Percentiles rank a stretch among this genome's conserved stretches.
Conservation (phyloP, 2,888 invertebrate genomes). For the Tyria jacobaeae region DNA sequence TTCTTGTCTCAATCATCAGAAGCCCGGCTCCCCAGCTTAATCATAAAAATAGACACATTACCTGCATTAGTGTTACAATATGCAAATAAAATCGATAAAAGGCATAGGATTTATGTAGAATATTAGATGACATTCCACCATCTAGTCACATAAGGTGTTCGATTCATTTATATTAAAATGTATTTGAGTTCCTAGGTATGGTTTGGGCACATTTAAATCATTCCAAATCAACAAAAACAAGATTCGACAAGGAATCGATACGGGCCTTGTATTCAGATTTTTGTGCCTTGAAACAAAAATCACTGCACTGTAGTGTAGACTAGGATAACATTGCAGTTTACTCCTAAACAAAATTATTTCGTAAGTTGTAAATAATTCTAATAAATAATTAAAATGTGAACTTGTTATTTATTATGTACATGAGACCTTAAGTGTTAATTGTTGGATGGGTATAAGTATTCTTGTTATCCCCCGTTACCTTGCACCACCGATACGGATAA, state of each 20-base stretch:
- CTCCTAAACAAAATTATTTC: constrained; percentile 70
- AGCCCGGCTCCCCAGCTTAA: constrained; percentile 26
- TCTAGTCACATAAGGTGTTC: constrained; percentile 73
- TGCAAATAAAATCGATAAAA: constrained; percentile 20
- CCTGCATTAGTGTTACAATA: constrained; percentile 31
- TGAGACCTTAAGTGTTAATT: neutral
- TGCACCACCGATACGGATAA: no score
- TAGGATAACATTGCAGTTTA: constrained; percentile 67
- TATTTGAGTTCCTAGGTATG: constrained; percentile 47
- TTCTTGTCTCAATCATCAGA: constrained; percentile 32
- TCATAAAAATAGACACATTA: constrained; percentile 30
- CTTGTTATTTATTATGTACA: constrained; percentile 32
- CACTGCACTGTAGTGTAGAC: constrained; percentile 65
- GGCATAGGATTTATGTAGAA: constrained; percentile 42
- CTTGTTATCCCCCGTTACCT: no score
- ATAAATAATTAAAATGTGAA: constrained; percentile 55
- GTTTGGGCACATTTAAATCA: constrained; percentile 43
- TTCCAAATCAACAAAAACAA: constrained; percentile 31
- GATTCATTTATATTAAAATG: constrained; percentile 49
- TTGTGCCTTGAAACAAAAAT: constrained; percentile 66
- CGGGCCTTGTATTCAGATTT: constrained; percentile 55
- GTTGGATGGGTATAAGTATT: no score
- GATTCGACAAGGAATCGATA: constrained; percentile 40
- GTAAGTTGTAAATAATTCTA: constrained; percentile 81
- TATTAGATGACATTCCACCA: constrained; percentile 79